Base-by-base conservation (phyloP, 2,888 invertebrate species). In the Drosophila testacea region DNA sequence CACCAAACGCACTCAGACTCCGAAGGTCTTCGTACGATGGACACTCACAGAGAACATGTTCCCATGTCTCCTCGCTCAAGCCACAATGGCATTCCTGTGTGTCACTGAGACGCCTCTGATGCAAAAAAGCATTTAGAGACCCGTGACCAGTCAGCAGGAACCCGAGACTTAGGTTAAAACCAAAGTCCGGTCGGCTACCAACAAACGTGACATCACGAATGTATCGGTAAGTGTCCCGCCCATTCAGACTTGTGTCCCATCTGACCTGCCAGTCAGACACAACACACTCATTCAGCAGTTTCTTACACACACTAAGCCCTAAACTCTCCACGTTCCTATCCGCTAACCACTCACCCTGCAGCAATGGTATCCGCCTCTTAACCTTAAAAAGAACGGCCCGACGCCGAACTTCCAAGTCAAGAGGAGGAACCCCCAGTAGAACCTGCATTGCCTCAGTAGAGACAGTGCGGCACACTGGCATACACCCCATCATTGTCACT, bases 371-470 rank as follows among this genome's bases (percentile, higher is more conserved):
- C 30, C 38, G 6, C 56, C 50, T 57, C 30, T 30, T 50, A 1
- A 64, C 38, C 57, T 2, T 64, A n/a, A 34, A 46, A 5, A 22
- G 6, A 4, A 56, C 7, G 48, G 36, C 55, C 1, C 48, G n/a
- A 41, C 55, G 48, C 42, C 44, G 34, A 1, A 57, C 16, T 7
- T 64, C 64, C 13, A 65, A 52, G 32, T 65, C 60, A 5, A 52
- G 16, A 16, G 47, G 59, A 2, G 27, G 11, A 7, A 22, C 59
- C 6, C 65, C 52, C 0, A 44, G 38, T 27, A 59, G 1, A 0
- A 65, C 65, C 36, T 61, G 61, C 48, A 55, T 5, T 6, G 65
- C 59, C 22, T 65, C 65, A 34, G 65, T 65, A 27, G 65, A 65
- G 32, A 65, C 59, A 27, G 65, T 60, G 41, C 52, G 52, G 46